Base-by-base conservation (phyloP, 2,888 invertebrate genomes). In the Thumatha senex region DNA sequence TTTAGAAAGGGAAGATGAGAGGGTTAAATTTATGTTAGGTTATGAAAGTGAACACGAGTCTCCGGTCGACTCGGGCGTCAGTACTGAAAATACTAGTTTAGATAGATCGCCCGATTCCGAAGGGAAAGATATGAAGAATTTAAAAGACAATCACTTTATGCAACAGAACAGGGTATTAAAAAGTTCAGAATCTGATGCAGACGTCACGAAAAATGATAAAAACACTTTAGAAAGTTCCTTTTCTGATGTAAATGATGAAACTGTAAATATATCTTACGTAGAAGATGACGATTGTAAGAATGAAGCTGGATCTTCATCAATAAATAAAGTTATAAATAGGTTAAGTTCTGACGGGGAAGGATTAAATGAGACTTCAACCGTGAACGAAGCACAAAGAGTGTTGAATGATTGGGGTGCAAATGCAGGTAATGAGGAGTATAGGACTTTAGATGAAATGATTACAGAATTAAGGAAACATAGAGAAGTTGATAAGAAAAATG, bases 61-160 rank as follows among this genome's bases (percentile, higher is more conserved):
- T 34, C 85, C 90, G 0, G 88, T 65, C 0, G 95, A 95, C 75
- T 95, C 95, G 0, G 95, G 95, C 0, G 94, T 95, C 44, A 95
- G 95, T 71, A 95, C 95, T 18, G 95, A 95, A 76, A 95, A 94
- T 59, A 95, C 95, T 30, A 95, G 95, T 67, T 80, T 95, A 70
- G 94, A 94, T 76, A 83, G 94, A 70, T 93, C 94, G 9, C 94
- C 94, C 0, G 94, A 93, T 53, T 84, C 93, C 1, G 93, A 94
- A 48, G 86, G 67, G 55, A 86, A 84, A 67, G 78, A 80, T 7
- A 58, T 84, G 4, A 82, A 82, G 61, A 77, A 79, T 1, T 55
- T 84, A 7, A 82, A 81, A 63, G 78, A 84, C 44, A 82, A 77
- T 43, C 81, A 84, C 51, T 89, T 80, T 58, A 86, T 88, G 79